A percentile compares a stretch with the other conserved stretches of the same genome.
Evolutionary conservation across 2,797 vertebrate genomes (phyloP).

Genomic region (Hypotaenidia okinawae): DNA sequence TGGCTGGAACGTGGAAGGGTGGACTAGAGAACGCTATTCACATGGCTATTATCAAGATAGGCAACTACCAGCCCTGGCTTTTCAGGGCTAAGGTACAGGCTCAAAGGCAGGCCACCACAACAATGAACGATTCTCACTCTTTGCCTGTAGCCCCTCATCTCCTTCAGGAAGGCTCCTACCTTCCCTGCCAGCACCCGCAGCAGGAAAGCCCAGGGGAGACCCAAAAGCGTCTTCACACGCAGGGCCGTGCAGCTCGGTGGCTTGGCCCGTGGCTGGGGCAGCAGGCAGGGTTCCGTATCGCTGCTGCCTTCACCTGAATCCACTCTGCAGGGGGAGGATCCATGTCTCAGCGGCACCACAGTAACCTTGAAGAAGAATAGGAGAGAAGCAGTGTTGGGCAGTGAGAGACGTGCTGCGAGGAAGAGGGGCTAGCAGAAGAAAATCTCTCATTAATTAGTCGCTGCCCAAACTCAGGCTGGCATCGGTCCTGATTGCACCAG

Average conservation of each 20-base stretch:
- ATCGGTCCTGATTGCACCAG: background rate
- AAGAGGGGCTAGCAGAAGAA: background rate
- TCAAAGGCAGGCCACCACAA: background rate
- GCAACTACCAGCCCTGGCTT: background rate
- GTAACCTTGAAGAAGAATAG: background rate
- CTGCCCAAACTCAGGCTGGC: background rate
- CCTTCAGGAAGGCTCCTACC: background rate
- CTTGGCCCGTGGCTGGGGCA: background rate
- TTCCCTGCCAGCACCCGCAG: rapidly evolving
- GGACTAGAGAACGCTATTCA: background rate
- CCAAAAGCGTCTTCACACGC: rapidly evolving
- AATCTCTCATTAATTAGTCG: background rate
- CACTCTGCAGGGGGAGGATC: background rate
- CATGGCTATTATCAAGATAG: background rate
- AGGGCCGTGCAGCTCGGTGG: rapidly evolving
- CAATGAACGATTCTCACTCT: background rate
- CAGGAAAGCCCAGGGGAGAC: background rate
- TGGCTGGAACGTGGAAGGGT: constrained; percentile 14
- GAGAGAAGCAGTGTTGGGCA: background rate
- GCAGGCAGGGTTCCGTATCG: background rate
- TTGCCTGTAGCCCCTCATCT: background rate
- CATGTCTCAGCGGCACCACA: rapidly evolving
- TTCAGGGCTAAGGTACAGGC: background rate
- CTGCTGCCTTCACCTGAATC: background rate
- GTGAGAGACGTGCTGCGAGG: background rate